These are phyloP conservation scores for Pangasius larnaudii DNA, from an alignment of 2,797 vertebrate species.

Conservation along the genomic window DNA sequence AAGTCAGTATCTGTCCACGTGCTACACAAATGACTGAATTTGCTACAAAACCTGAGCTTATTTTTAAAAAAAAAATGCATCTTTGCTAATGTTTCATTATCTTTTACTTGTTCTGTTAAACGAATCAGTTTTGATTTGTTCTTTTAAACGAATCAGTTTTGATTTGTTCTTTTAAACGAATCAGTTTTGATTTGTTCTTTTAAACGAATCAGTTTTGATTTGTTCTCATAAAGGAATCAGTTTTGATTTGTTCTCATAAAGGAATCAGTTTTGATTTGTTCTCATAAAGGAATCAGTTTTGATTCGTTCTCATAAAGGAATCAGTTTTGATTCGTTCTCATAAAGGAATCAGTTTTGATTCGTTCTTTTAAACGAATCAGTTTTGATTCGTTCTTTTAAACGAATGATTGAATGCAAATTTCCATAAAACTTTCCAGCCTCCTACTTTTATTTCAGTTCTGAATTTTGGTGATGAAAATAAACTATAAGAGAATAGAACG, in stretches of 20 bases:
- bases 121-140: neutral
- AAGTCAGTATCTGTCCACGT: slow-evolving; percentile 80
- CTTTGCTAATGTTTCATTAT: neutral
- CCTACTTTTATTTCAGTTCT: neutral
- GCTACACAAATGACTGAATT: neutral
- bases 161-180: neutral
- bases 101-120: neutral
- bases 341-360: no score
- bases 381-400: no score
- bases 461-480: neutral
- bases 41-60: neutral
- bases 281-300: neutral
- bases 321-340: no score
- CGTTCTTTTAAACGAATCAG: no score
- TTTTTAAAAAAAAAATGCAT: neutral
- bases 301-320: neutral
- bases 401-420: neutral
- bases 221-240: no score
- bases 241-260: neutral
- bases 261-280: neutral
- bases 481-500: neutral
- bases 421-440: neutral
- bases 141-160: neutral
- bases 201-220: no score
- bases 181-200: neutral